Evolutionary conservation across 2,113 vertebrate genomes (phyloP).

Genomic region (Dasypus novemcinctus): DNA sequence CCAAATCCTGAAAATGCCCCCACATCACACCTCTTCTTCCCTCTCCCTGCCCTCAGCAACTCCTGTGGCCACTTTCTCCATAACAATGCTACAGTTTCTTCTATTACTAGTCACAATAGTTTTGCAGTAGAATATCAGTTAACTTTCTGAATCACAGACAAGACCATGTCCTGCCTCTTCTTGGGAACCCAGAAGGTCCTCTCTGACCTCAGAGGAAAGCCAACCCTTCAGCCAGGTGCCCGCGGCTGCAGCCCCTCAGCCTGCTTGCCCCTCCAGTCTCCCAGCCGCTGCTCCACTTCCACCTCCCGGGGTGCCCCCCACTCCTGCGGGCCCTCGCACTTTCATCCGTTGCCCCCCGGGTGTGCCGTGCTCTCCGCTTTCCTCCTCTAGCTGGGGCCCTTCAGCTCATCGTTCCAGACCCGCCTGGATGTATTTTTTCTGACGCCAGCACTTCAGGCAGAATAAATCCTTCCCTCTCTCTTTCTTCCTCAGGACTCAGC

Average conservation of each 20-base stretch:
- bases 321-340: fast-evolving
- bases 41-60: too few species aligned
- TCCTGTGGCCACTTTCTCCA: too few species aligned
- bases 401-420: background rate
- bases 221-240: background rate
- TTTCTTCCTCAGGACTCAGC: background rate
- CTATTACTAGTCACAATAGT: too few species aligned
- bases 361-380: background rate
- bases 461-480: background rate
- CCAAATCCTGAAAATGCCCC: too few species aligned
- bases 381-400: background rate
- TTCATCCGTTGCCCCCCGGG: fast-evolving
- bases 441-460: background rate
- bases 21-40: too few species aligned
- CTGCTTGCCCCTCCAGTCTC: background rate
- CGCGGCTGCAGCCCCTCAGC: background rate
- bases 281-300: fast-evolving
- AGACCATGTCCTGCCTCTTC: background rate
- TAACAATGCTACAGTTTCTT: too few species aligned
- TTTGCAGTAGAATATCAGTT: too few species aligned
- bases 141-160: background rate
- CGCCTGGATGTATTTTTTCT: background rate
- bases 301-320: fast-evolving
- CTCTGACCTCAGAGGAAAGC: background rate
- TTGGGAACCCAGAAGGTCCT: background rate